Evolutionary conservation across 2,113 vertebrate genomes (phyloP).

Genomic region (Bujurquina vittata): DNA sequence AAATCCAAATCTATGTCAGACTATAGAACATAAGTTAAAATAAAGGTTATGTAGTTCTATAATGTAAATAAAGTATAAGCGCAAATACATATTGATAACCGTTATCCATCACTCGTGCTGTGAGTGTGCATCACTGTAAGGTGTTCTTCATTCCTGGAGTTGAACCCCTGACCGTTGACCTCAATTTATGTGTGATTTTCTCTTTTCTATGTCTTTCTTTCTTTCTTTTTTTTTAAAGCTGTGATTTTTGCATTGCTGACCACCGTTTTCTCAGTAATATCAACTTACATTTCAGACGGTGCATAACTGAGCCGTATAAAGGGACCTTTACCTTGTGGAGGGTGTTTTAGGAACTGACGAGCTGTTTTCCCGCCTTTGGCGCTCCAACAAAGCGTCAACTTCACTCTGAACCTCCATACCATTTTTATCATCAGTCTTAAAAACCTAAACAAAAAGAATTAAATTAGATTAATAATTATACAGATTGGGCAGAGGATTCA

Average conservation of each 20-base stretch:
- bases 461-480: neutral
- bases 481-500: neutral
- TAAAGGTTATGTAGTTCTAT: neutral
- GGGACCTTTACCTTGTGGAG: conserved; percentile 78
- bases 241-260: neutral
- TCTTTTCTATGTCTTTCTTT: no score
- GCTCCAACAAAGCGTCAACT: conserved; percentile 91
- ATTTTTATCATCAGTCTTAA: conserved; percentile 95
- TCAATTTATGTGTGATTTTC: no score
- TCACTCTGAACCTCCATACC: conserved; percentile 92
- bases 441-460: conserved; percentile 81
- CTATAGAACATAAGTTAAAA: neutral
- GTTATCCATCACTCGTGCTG: neutral
- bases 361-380: conserved; percentile 89
- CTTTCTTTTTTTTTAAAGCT: no score
- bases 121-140: neutral
- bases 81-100: neutral
- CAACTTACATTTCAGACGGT: neutral
- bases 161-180: neutral
- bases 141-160: neutral
- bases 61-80: neutral
- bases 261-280: neutral
- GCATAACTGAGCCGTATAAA: fast-evolving
- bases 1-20: neutral
- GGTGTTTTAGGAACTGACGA: conserved; percentile 81